Base-by-base conservation (phyloP, 1,140 invertebrate genomes). In the Drosophila tsacasi region DNA sequence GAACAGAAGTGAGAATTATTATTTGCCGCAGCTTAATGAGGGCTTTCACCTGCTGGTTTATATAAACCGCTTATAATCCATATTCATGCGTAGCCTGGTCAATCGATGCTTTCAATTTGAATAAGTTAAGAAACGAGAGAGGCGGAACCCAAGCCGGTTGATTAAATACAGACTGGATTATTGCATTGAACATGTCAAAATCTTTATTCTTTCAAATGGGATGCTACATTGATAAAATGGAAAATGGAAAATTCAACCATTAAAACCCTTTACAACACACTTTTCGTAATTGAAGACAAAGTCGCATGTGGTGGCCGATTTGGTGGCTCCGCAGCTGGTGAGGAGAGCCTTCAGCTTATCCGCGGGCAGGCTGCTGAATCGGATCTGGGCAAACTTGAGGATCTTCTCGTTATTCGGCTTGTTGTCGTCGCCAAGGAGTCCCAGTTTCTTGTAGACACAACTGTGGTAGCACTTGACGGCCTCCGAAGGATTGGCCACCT, bases 391-490 rank as follows among this genome's bases (percentile, higher is more conserved):
- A 8, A 64, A 49, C 62, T 90, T 79, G 0, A 79, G 3, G 25
- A 90, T 82, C n/a, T 57, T 74, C 2, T 76, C 82, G 4, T 9
- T 21, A 9, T 77, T 77, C 6, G 66, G 67, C 30, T 74, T 85
- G 3, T 49, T 68, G 46, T 83, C 81, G 1, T 47, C 59, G 1
- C 47, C n/a, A 0, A 90, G 13, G 7, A 90, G 59, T 10, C 85
- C 82, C 68, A 91, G 12, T 19, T 85, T 91, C 52, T 91, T 74
- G 46, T 91, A 90, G n/a, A 90, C 50, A 17, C 85, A 90, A 13
- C 42, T 79, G n/a, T 91, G 82, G 17, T 59, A 91, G 55, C 85
- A 90, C 35, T 90, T 90, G 30, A 68, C 75, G 6, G 64, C 40
- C 55, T 79, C 71, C 17, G 82, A 79, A 12, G 75, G 67, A 75